Evolutionary conservation across 2,797 vertebrate species (phyloP).

Genomic region (Numenius phaeopus): DNA sequence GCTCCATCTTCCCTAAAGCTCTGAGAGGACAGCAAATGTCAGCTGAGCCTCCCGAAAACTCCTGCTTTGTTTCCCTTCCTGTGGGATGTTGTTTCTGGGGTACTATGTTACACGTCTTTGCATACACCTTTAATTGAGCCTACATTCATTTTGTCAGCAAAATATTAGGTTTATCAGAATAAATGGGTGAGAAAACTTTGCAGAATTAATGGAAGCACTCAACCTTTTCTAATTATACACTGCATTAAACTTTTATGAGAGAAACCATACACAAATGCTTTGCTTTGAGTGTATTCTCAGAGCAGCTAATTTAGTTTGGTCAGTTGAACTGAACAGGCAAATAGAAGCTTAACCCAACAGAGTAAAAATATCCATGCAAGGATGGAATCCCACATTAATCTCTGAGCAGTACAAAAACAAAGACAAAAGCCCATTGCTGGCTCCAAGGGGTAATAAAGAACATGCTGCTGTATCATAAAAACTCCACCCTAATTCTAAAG

Average conservation of each 20-base stretch:
- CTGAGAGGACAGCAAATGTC: not conserved
- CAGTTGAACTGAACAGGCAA: not conserved
- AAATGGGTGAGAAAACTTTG: not conserved
- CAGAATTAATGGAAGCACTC: slow-evolving; percentile 43
- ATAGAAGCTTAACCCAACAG: not conserved
- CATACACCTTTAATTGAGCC: not conserved
- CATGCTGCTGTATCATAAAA: not conserved
- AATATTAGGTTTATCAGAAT: not conserved
- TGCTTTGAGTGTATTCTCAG: not conserved
- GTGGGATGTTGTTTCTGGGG: not conserved
- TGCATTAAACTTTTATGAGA: slow-evolving; percentile 39
- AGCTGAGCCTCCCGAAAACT: not conserved
- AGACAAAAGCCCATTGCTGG: not conserved
- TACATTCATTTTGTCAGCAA: not conserved
- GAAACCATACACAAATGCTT: not conserved
- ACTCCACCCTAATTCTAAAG: not conserved
- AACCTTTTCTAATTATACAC: slow-evolving; percentile 38
- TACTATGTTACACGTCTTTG: not conserved
- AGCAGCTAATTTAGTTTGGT: not conserved
- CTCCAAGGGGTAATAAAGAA: not conserved
- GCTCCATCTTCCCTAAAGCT: not conserved
- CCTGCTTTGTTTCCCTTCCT: not conserved
- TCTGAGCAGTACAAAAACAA: not conserved
- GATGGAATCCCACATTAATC: not conserved
- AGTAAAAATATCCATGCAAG: not conserved